Evolutionary conservation across 2,113 vertebrate genomes (phyloP), one percentile per base, ranked within the genome.

Genomic region (Anseranas semipalmata): DNA sequence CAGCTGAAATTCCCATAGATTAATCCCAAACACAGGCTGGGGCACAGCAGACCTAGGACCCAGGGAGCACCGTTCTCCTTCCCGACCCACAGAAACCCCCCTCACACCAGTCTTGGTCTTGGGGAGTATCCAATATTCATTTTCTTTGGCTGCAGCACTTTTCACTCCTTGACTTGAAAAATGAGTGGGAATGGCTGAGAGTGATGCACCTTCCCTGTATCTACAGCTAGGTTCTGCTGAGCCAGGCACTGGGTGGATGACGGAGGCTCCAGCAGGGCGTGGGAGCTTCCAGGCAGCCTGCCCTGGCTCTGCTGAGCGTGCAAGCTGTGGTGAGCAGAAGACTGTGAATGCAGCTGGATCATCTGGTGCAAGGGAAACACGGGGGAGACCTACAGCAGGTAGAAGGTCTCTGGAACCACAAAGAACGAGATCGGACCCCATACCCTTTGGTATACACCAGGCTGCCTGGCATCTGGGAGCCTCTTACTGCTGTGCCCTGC

Each of bases 241-340:
- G 3, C 30, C 65, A 28, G 63, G 48, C 53, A 67, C 37, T 2
- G 21, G 50, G 56, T 33, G 41, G 60, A 53, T 30, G 62, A 58
- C 56, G 48, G 60, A 2, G 6, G 39, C 20, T 89, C 2, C 1
- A 58, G 74, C 50, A 70, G 22, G 39, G 30, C 76, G 19, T 1
- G 4, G 62, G 62, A 68, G 43, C 43, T 71, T 6, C 56, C 28
- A 15, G 45, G 59, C 45, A 59, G 82, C 68, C 41, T 45, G 41
- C 25, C 58, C n/a, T 41, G 1, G 1, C 50, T 18, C 35, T 35
- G 73, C 78, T 55, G 39, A 2, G 5, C 0, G 1, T 24, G 43
- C 52, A 50, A 62, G 45, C 1, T 0, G 21, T 4, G 3, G 32
- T 33, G 35, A 68, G 86, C 68, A 70, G 81, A 20, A 22, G 48